Percentiles rank a stretch among this genome's conserved stretches.
These are phyloP conservation scores for Pongo pygmaeus DNA, from an alignment of 2,113 vertebrate genomes.

Conservation along the genomic window DNA sequence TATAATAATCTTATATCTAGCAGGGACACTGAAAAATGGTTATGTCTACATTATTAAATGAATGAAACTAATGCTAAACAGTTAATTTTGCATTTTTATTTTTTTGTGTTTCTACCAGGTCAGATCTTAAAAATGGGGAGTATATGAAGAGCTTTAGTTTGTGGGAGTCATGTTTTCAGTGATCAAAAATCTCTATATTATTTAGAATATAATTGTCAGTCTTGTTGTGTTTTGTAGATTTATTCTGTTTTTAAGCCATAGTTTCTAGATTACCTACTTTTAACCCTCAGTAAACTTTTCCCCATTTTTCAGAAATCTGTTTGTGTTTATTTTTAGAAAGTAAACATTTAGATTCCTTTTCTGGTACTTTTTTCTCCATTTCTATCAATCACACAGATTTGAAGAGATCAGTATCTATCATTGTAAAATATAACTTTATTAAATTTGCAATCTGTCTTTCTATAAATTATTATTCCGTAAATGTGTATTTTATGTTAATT, in stretches of 20 bases:
- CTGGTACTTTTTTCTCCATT: conserved; percentile 65
- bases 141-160: conserved; percentile 69
- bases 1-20: not conserved
- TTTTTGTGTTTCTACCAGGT: conserved; percentile 72
- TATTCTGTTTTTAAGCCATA: conserved; percentile 71
- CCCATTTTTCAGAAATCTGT: conserved; percentile 68
- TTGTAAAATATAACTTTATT: conserved; percentile 80
- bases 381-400: conserved; percentile 58
- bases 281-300: conserved; percentile 65
- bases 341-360: conserved; percentile 67
- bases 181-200: conserved; percentile 62
- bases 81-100: conserved; percentile 29
- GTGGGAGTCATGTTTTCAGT: conserved; percentile 76
- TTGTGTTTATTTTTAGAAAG: conserved; percentile 61
- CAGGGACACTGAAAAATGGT: not conserved
- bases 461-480: conserved; percentile 79
- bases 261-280: conserved; percentile 78
- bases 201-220: conserved; percentile 71
- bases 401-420: conserved; percentile 71
- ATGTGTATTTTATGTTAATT: conserved; percentile 83
- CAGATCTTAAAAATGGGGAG: conserved; percentile 79
- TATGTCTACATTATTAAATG: conserved; percentile 8
- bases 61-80: conserved; percentile 9
- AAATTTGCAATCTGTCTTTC: conserved; percentile 78
- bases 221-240: conserved; percentile 74